Conservation (phyloP, 2,113 vertebrate species). For the Notothenia coriiceps region DNA sequence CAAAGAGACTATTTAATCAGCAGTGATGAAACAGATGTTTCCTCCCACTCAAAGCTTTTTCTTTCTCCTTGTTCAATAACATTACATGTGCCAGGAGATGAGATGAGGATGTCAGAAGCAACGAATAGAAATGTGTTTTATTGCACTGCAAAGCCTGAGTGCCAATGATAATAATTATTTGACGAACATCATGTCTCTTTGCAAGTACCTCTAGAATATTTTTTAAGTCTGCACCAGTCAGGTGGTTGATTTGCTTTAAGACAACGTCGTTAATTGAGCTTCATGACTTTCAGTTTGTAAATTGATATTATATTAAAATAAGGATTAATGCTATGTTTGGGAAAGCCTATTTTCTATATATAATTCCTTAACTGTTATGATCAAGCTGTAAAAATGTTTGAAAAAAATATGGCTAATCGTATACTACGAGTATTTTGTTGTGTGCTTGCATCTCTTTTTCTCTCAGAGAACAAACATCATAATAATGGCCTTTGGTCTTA, state of each 20-base stretch:
- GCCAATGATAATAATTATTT: constrained; percentile 79
- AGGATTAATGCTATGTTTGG: constrained; percentile 56
- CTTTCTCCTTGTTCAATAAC: constrained; percentile 72
- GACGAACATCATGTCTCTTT: constrained; percentile 72
- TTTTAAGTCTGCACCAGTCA: constrained; percentile 66
- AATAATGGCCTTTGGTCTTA: constrained; percentile 69
- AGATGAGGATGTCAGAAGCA: constrained; percentile 81
- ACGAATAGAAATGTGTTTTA: constrained; percentile 82
- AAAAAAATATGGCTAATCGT: not conserved
- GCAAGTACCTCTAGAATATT: constrained; percentile 63
- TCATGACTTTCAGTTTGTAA: constrained; percentile 69
- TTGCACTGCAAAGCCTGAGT: constrained; percentile 67
- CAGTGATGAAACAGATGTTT: constrained; percentile 70
- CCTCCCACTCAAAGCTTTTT: constrained; percentile 55
- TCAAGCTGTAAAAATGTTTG: constrained; percentile 1
- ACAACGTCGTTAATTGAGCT: constrained; percentile 60
- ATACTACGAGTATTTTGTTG: not conserved
- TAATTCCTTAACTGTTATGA: not conserved
- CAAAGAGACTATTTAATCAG: constrained; percentile 81
- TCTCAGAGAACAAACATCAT: constrained; percentile 52
- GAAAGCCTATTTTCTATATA: constrained; percentile 19
- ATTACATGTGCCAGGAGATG: constrained; percentile 65
- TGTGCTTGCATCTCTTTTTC: constrained; percentile 7
- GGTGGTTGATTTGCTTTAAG: constrained; percentile 72
- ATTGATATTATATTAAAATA: constrained; percentile 64